These are phyloP conservation scores for Ormyrus nitidulus DNA, from an alignment of 2,888 invertebrate genomes.

Conservation along the genomic window DNA sequence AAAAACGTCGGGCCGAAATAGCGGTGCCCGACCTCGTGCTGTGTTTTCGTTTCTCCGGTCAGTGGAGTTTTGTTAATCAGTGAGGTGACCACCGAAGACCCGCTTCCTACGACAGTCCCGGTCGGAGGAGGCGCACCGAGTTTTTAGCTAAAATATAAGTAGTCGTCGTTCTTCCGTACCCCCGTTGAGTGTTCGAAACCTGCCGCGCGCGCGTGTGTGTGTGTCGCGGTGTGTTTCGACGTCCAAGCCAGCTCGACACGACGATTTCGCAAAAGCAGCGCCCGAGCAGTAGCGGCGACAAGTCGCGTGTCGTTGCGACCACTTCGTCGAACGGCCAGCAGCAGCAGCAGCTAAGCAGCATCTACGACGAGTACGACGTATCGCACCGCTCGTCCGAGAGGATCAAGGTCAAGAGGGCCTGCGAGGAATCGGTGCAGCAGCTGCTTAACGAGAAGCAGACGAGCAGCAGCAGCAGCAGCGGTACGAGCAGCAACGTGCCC, in stretches of 20 bases:
- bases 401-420: constrained; percentile 55
- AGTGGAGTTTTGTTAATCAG: not conserved
- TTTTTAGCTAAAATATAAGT: too few relatives aligned
- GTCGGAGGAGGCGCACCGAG: too few relatives aligned
- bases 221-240: constrained; percentile 42
- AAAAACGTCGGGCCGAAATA: constrained; percentile 66
- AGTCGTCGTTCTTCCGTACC: not conserved
- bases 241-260: constrained; percentile 40
- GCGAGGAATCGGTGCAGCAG: constrained; percentile 56
- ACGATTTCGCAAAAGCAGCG: constrained; percentile 54
- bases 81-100: too few relatives aligned
- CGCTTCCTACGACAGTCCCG: too few relatives aligned
- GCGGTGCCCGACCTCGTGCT: constrained; percentile 35
- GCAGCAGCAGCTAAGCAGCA: constrained; percentile 16
- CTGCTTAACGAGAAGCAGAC: constrained; percentile 34
- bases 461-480: constrained; percentile 16
- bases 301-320: constrained; percentile 15
- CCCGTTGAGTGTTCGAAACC: constrained; percentile 38
- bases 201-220: constrained; percentile 28
- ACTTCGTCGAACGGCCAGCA: constrained; percentile 25
- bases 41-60: constrained; percentile 2
- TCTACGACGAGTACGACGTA: constrained; percentile 53
- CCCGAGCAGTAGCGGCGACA: constrained; percentile 16
- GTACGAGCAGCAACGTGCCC: constrained; percentile 9
- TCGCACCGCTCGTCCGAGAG: constrained; percentile 53